Percentiles rank a stretch among this genome's conserved stretches.
These are phyloP conservation scores for Thalassarche chlororhynchos DNA, from an alignment of 2,113 vertebrate species.

Conservation along the genomic window DNA sequence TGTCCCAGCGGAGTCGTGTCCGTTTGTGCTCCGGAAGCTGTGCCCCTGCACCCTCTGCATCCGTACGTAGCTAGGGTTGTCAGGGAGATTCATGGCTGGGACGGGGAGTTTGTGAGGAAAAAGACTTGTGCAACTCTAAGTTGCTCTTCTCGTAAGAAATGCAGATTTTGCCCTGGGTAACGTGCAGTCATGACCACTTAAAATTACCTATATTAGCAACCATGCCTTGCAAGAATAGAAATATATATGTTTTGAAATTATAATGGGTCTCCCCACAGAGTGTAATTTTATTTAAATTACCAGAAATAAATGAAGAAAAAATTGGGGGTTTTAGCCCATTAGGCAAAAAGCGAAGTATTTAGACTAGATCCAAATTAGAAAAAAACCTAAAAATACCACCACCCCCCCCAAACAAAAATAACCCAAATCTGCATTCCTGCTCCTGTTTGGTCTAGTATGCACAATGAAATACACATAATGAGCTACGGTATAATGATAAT, in stretches of 20 bases:
- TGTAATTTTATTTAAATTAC: neutral
- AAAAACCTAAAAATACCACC: neutral
- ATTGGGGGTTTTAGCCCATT: neutral
- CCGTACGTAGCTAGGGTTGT: rapidly evolving
- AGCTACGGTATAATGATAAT: neutral
- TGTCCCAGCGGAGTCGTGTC: neutral
- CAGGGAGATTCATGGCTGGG: neutral
- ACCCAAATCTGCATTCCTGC: neutral
- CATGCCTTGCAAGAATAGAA: slow-evolving; percentile 61
- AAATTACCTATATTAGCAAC: slow-evolving; percentile 38
- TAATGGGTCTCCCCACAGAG: neutral
- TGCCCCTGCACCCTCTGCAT: neutral
- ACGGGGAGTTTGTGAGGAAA: neutral
- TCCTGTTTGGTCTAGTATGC: neutral
- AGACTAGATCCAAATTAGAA: neutral
- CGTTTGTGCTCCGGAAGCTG: neutral
- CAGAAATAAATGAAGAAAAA: neutral
- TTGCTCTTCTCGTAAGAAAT: neutral
- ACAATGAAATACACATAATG: neutral
- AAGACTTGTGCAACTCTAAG: neutral
- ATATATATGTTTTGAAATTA: neutral
- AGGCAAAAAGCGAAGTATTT: neutral
- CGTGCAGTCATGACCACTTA: slow-evolving; percentile 1
- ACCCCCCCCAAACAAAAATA: neutral
- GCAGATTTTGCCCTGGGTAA: slow-evolving; percentile 25